These are phyloP conservation scores for Papilio demoleus DNA, from an alignment of 2,888 invertebrate genomes.

Conservation along the genomic window DNA sequence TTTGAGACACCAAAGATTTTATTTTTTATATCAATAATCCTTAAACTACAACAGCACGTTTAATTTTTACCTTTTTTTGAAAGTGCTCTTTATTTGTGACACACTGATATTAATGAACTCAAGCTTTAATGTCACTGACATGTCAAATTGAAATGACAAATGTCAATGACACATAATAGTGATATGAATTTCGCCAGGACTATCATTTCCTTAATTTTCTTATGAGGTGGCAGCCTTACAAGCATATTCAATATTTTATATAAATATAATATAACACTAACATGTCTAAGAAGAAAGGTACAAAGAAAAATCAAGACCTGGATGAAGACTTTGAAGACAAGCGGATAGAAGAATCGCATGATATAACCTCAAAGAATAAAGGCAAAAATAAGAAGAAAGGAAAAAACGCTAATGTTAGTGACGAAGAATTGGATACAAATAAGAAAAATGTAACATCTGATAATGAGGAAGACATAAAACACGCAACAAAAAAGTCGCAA, in stretches of 20 bases:
- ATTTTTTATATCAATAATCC: not conserved
- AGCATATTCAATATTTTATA: not conserved
- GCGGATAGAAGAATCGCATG: constrained; percentile 60
- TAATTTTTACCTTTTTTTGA: not conserved
- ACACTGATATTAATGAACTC: not conserved
- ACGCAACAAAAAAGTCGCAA: constrained; percentile 75
- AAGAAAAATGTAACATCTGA: constrained; percentile 66
- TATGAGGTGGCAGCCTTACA: constrained; percentile 21
- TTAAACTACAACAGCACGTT: not conserved
- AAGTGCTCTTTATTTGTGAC: not conserved
- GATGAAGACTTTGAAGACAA: constrained; percentile 81
- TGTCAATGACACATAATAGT: too few species aligned
- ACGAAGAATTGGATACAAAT: constrained; percentile 64
- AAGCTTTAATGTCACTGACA: not conserved
- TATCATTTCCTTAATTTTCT: constrained; percentile 15
- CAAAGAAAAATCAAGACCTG: constrained; percentile 82
- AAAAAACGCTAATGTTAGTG: constrained; percentile 76
- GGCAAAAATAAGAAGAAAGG: constrained; percentile 77
- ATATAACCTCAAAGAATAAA: constrained; percentile 82
- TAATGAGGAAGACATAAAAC: constrained; percentile 71
- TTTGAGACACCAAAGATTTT: too few species aligned
- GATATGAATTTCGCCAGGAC: not conserved
- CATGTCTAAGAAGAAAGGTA: constrained; percentile 85
- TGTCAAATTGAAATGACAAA: constrained; percentile 10
- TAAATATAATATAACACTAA: constrained; percentile 41